Evolutionary conservation across 2,113 vertebrate genomes (phyloP), one percentile per base, ranked within the genome.

Genomic region (Bothrops jararaca): DNA sequence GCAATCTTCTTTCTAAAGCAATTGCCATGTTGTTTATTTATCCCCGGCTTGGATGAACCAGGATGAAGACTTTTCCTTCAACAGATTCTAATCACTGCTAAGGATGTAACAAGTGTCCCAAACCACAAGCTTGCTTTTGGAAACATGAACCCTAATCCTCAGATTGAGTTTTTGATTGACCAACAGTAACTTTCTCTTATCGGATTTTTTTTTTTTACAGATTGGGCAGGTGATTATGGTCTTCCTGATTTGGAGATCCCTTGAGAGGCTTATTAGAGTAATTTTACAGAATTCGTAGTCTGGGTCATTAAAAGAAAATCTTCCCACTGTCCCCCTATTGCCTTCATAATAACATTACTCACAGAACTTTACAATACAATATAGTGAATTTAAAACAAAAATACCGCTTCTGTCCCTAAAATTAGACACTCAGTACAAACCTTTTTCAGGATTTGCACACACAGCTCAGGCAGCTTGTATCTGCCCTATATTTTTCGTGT

Each of bases 361-460:
- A 42, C 26, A 26, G 26, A 91, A 20, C n/a, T 64, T 39, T 87
- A 8, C 45, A 64, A 39, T n/a, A 50, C n/a, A 42, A 22, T 29
- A 54, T 39, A 7, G 2, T 22, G 26, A 15, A 15, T 39, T 69
- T 89, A 4, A 26, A 90, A 34, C 34, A 22, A n/a, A 85, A 90
- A 90, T 23, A 0, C 56, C 52, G 4, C 86, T 48, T 93, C 92
- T 15, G 0, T 90, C 29, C 86, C 52, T 88, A 88, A 69, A 88
- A 54, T 88, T 53, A 34, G 29, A 42, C 48, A 42, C n/a, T 64
- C n/a, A 9, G 34, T 39, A 42, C 39, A 6, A 39, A 57, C 53
- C 23, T 26, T 90, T 89, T 89, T 58, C n/a, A 45, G 45, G 50
- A 80, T 60, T 95, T 94, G 54, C 34, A 15, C 89, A 1, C 45